These are phyloP conservation scores for Exocentrus adspersus DNA, from an alignment of 2,888 invertebrate genomes.

Conservation along the genomic window DNA sequence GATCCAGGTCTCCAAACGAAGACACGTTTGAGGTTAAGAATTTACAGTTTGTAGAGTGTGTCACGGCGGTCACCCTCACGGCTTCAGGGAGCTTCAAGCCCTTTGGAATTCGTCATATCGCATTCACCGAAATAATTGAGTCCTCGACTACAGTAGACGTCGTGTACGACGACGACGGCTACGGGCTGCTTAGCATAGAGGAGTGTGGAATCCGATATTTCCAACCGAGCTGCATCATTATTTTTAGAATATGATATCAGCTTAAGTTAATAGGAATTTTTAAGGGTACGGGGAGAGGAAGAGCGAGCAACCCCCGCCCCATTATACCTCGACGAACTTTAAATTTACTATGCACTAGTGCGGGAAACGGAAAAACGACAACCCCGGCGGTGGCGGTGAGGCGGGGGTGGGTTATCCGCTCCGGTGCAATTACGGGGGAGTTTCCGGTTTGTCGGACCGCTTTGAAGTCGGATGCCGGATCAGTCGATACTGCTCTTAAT, in stretches of 20 bases:
- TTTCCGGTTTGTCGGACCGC: too few relatives aligned
- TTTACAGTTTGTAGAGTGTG: too few relatives aligned
- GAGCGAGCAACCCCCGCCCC: neutral
- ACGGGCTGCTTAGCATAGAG: neutral
- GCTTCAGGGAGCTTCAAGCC: too few relatives aligned
- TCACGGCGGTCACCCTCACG: too few relatives aligned
- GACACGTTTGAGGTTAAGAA: too few relatives aligned
- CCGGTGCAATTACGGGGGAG: too few relatives aligned
- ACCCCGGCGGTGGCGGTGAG: neutral
- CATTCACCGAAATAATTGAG: neutral
- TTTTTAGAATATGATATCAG: slow-evolving; percentile 3
- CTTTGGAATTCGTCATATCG: neutral
- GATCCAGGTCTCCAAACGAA: too few relatives aligned
- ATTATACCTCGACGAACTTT: neutral
- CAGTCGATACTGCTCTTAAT: too few relatives aligned
- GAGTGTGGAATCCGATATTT: neutral
- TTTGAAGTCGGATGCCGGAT: too few relatives aligned
- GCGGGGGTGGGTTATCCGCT: too few relatives aligned
- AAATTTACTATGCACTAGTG: neutral
- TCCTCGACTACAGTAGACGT: neutral
- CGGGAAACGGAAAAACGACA: neutral
- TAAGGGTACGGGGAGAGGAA: neutral
- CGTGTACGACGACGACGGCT: neutral
- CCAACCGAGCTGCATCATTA: neutral
- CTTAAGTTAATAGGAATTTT: neutral